phyloP scores from a whole-genome alignment of 2,888 invertebrate genomes.

The Protonemura montana region DNA sequence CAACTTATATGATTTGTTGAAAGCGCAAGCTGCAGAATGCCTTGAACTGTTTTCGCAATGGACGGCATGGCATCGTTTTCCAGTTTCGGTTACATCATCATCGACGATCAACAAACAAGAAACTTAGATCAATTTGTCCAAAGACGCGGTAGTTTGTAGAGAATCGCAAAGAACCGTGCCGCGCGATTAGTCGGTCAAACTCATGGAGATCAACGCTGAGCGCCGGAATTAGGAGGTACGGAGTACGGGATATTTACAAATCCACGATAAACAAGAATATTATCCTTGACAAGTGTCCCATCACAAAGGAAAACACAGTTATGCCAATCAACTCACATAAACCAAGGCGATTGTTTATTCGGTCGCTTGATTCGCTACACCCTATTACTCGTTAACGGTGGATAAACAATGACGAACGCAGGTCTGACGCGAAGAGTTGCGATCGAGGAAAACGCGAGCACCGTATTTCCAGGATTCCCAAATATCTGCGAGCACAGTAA shows the following conservation, averaged over 20 bases:
- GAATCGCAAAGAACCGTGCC: background rate
- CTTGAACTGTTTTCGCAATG: constrained; percentile 24
- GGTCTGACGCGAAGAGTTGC: too few relatives aligned
- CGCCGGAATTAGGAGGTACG: too few relatives aligned
- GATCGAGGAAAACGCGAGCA: too few relatives aligned
- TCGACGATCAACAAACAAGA: background rate
- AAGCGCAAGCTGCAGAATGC: background rate
- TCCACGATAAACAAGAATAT: too few relatives aligned
- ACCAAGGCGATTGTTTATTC: background rate
- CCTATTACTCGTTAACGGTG: too few relatives aligned
- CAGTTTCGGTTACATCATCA: background rate
- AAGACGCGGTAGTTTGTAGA: background rate
- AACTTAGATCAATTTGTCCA: background rate
- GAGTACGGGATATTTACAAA: too few relatives aligned
- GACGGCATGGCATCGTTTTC: background rate
- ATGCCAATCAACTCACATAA: background rate
- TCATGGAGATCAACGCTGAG: too few relatives aligned
- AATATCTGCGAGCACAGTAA: too few relatives aligned
- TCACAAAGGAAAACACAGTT: background rate
- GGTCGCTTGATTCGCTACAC: background rate
- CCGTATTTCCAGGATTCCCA: too few relatives aligned
- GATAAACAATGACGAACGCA: too few relatives aligned
- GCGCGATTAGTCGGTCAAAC: too few relatives aligned
- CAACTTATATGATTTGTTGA: background rate
- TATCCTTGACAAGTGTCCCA: too few relatives aligned